Evolutionary conservation across 1,140 invertebrate species (phyloP).

Genomic region (Xylocopa sonorina): DNA sequence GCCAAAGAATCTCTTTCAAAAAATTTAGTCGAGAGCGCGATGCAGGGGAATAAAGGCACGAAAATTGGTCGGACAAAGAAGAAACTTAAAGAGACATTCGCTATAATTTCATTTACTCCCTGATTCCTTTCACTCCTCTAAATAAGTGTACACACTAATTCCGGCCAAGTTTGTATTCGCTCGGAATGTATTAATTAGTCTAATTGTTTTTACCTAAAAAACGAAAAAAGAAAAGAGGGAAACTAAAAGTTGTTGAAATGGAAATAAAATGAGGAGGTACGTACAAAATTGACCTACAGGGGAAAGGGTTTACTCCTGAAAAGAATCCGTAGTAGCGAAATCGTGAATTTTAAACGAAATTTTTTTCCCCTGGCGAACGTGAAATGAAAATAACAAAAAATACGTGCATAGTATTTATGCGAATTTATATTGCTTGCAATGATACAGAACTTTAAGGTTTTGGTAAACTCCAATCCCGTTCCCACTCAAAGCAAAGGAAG

Average conservation of each 20-base stretch:
- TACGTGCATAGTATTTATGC: background rate
- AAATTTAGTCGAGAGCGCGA: background rate
- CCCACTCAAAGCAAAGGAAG: background rate
- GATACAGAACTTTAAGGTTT: background rate
- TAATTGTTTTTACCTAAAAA: background rate
- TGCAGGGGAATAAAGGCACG: background rate
- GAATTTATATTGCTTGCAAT: background rate
- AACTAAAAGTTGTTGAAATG: background rate
- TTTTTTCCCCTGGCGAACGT: background rate
- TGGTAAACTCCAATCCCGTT: background rate
- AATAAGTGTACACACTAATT: background rate
- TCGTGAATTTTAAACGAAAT: background rate
- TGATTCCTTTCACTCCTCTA: too few relatives aligned
- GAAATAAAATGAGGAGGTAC: background rate
- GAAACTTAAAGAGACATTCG: background rate
- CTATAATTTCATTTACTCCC: background rate
- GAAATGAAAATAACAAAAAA: slow-evolving; percentile 4
- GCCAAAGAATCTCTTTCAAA: background rate
- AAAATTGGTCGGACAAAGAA: background rate
- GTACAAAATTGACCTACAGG: background rate
- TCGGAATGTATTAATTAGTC: background rate
- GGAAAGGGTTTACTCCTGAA: background rate
- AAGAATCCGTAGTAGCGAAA: background rate
- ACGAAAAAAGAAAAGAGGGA: too few relatives aligned
- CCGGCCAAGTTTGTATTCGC: too few relatives aligned